These are phyloP conservation scores for Drosophila biarmipes DNA, from an alignment of 1,140 invertebrate species.

Conservation along the genomic window DNA sequence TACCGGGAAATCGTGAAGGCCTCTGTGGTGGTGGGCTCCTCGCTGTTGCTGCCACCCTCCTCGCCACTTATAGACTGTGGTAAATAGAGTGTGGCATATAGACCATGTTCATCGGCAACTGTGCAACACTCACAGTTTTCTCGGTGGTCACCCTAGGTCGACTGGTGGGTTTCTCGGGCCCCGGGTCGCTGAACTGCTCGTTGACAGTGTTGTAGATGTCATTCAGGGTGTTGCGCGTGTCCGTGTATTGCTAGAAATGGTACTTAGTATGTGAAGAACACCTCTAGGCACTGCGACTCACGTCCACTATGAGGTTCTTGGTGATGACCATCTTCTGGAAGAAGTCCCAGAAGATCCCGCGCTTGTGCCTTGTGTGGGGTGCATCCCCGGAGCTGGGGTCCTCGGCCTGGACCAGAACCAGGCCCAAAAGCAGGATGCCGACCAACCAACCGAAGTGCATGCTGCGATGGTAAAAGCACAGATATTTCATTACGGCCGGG, in stretches of 20 bases:
- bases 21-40: slow-evolving; percentile 67
- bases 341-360: slow-evolving; percentile 78
- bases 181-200: slow-evolving; percentile 80
- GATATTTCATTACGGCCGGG: slow-evolving; percentile 5
- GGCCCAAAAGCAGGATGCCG: slow-evolving; percentile 27
- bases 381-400: slow-evolving; percentile 4
- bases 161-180: slow-evolving; percentile 58
- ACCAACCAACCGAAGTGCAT: slow-evolving; percentile 14
- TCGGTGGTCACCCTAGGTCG: slow-evolving; percentile 60
- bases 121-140: slow-evolving; percentile 37
- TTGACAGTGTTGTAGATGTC: slow-evolving; percentile 75
- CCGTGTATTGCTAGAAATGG: slow-evolving; percentile 72
- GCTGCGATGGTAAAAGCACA: neutral
- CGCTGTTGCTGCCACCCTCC: slow-evolving; percentile 33
- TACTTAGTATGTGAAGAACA: neutral
- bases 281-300: slow-evolving; percentile 30
- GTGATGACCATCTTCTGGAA: slow-evolving; percentile 79
- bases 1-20: slow-evolving; percentile 77
- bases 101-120: neutral
- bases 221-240: slow-evolving; percentile 71
- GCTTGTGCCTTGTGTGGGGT: slow-evolving; percentile 57
- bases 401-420: slow-evolving; percentile 5
- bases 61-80: slow-evolving; percentile 35
- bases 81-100: neutral
- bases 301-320: slow-evolving; percentile 76